phyloP scores from a whole-genome alignment of 2,888 invertebrate genomes.

The Caenorhabditis afra region DNA sequence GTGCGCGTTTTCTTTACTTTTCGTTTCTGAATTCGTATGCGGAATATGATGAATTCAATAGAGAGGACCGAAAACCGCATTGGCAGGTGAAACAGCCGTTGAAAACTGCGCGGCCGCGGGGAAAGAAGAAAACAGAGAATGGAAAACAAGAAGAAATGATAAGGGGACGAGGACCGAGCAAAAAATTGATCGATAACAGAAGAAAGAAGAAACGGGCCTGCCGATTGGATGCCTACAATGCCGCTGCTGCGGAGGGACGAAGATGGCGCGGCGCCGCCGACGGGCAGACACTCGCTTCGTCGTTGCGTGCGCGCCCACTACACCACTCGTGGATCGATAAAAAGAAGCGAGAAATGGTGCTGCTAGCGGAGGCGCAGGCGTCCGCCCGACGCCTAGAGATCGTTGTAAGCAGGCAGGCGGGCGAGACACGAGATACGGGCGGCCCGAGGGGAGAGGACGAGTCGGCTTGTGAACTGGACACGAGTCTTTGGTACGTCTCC shows the following conservation, averaged over 20 bases:
- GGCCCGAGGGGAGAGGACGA: conserved; percentile 9
- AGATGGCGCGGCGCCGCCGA: conserved; percentile 35
- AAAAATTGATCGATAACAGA: conserved; percentile 26
- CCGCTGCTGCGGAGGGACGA: conserved; percentile 25
- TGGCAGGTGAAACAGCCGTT: not conserved
- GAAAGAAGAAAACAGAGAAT: conserved; percentile 1
- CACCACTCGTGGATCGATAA: conserved; percentile 26
- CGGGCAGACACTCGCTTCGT: conserved; percentile 18
- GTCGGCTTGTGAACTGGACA: conserved; percentile 22
- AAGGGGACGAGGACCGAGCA: conserved; percentile 15
- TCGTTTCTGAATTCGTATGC: not conserved
- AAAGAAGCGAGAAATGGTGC: conserved; percentile 8
- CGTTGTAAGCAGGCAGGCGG: not conserved
- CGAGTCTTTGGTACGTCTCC: conserved; percentile 28
- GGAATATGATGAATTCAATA: not conserved
- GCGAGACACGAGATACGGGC: conserved; percentile 23
- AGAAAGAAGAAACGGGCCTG: not conserved
- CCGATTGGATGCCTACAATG: conserved; percentile 15
- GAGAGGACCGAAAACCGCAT: not conserved
- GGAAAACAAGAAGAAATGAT: conserved; percentile 7
- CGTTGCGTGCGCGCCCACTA: conserved; percentile 11
- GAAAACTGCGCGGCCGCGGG: not conserved
- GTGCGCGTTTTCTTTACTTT: no score
- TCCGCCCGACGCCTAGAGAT: not conserved
- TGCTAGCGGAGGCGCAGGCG: conserved; percentile 2